Conservation (phyloP, 2,113 vertebrate genomes). For the Phyllostomus hastatus region DNA sequence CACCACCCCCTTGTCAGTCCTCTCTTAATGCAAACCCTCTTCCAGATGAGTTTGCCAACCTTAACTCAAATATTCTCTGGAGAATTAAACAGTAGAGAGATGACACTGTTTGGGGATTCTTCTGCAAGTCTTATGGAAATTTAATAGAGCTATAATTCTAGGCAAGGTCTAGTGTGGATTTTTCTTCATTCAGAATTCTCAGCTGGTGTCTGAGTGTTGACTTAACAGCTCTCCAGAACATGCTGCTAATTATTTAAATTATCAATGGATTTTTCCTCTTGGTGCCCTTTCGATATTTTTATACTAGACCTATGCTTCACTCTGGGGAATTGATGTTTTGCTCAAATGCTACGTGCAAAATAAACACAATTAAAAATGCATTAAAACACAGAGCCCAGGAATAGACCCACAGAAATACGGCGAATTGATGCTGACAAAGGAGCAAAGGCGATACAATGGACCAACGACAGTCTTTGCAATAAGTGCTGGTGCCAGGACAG, state of each 20-base stretch:
- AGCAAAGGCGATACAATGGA: not conserved
- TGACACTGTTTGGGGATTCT: not conserved
- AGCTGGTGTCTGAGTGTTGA: not conserved
- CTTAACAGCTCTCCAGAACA: not conserved
- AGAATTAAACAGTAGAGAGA: not conserved
- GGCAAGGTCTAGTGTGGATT: not conserved
- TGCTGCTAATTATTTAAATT: conserved; percentile 12
- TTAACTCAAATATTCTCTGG: not conserved
- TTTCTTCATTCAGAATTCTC: not conserved
- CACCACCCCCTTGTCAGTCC: too few species aligned
- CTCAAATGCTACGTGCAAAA: conserved; percentile 24
- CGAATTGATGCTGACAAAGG: not conserved
- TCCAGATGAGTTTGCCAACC: not conserved
- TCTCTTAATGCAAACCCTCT: not conserved
- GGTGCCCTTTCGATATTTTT: not conserved
- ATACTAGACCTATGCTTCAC: not conserved
- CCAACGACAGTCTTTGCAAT: not conserved
- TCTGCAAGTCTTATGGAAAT: not conserved
- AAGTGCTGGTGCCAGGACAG: not conserved
- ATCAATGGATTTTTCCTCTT: not conserved
- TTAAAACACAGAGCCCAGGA: not conserved
- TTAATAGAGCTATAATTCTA: not conserved
- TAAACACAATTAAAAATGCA: conserved; percentile 7
- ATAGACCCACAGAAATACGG: not conserved
- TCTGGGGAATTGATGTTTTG: not conserved